These are phyloP conservation scores for Leptinotarsa juncta DNA, from an alignment of 2,888 invertebrate genomes.

Conservation along the genomic window DNA sequence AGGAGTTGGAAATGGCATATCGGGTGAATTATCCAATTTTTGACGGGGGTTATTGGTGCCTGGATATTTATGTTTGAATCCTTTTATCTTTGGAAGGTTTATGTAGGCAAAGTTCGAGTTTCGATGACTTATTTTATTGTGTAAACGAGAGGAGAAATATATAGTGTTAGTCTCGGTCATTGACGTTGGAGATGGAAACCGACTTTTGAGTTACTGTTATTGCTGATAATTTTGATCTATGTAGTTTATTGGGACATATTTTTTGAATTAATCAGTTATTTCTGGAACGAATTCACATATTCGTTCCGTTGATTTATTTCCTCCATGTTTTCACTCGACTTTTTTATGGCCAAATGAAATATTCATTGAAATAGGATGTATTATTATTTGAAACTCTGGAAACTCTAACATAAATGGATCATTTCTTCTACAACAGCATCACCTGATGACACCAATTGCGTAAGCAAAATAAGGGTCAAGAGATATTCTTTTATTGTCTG, in stretches of 20 bases:
- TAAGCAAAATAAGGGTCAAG: no score
- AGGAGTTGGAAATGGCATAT: conserved; percentile 33
- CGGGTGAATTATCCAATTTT: conserved; percentile 43
- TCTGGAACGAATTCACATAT: neutral
- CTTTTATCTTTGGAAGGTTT: conserved; percentile 42
- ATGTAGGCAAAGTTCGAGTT: conserved; percentile 27
- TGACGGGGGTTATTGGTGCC: conserved; percentile 39
- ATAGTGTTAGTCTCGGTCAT: neutral
- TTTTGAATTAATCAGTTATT: conserved; percentile 1
- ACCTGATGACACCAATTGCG: no score
- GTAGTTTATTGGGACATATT: neutral
- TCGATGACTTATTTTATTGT: conserved; percentile 32
- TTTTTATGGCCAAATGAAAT: neutral
- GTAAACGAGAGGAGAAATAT: neutral
- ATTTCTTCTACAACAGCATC: no score
- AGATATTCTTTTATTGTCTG: no score
- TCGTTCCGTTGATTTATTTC: neutral
- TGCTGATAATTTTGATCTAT: conserved; percentile 14
- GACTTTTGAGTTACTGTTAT: conserved; percentile 12
- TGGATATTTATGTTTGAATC: conserved; percentile 41
- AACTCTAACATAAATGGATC: no score
- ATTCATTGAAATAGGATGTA: no score
- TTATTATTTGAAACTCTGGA: no score
- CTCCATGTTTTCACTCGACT: neutral
- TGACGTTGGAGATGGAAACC: neutral